Conservation (phyloP, 2,888 invertebrate species). For the Epistrophella euchroma region DNA sequence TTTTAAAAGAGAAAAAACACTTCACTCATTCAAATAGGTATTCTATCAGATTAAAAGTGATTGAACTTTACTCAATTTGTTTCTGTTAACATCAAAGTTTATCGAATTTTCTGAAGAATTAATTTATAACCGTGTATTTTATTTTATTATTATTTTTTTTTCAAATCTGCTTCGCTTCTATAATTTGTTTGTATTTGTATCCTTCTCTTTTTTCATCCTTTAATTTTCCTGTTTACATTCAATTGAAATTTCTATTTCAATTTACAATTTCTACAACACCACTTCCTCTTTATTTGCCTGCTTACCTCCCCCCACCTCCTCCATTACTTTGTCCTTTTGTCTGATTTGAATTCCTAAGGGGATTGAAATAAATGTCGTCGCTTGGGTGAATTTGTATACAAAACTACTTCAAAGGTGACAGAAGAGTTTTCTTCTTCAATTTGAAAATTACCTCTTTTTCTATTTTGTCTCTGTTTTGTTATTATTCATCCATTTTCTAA, state of each 20-base stretch:
- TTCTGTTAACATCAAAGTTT: slow-evolving; percentile 60
- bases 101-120: slow-evolving; percentile 54
- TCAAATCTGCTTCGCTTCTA: neutral
- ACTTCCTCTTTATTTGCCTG: slow-evolving; percentile 12
- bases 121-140: slow-evolving; percentile 25
- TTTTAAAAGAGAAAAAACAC: neutral
- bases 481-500: slow-evolving; percentile 41
- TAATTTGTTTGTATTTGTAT: neutral
- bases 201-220: neutral
- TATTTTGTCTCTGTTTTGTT: neutral
- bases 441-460: slow-evolving; percentile 1
- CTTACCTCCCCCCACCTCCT: too few relatives aligned
- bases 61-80: slow-evolving; percentile 30
- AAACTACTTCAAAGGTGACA: slow-evolving; percentile 54
- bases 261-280: slow-evolving; percentile 58
- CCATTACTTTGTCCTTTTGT: slow-evolving; percentile 13
- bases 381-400: neutral
- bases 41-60: slow-evolving; percentile 15
- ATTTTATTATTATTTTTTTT: neutral
- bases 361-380: slow-evolving; percentile 3
- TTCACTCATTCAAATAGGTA: neutral
- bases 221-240: slow-evolving; percentile 22
- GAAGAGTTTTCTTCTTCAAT: slow-evolving; percentile 4
- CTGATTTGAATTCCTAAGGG: neutral
- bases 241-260: slow-evolving; percentile 64